Conservation (phyloP, 2,888 invertebrate genomes). For the Caenorhabditis sp. region DNA sequence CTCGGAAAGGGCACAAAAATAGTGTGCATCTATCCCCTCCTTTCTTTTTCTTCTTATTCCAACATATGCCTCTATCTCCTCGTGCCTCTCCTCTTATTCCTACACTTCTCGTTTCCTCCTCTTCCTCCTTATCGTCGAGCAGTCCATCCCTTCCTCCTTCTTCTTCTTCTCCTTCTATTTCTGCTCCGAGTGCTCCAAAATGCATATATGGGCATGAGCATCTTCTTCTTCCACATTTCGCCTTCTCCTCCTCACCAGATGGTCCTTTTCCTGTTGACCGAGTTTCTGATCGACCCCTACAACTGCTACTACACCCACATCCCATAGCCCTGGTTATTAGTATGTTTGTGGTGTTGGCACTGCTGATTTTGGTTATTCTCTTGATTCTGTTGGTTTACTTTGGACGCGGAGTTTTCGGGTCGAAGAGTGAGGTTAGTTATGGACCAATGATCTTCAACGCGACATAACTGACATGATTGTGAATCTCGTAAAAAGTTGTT, state of each 20-base stretch:
- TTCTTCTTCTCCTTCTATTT: neutral
- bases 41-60: too few species aligned
- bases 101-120: neutral
- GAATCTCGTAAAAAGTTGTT: too few species aligned
- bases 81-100: too few species aligned
- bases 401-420: neutral
- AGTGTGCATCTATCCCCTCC: too few species aligned
- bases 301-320: too few species aligned
- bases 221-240: neutral
- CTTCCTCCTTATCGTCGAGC: too few species aligned
- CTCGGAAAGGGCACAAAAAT: too few species aligned
- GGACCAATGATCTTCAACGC: too few species aligned
- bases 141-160: too few species aligned
- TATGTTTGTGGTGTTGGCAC: slow-evolving; percentile 12
- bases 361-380: neutral
- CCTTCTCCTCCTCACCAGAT: slow-evolving; percentile 37
- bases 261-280: slow-evolving; percentile 25
- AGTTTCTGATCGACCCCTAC: neutral
- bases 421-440: neutral
- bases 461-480: too few species aligned
- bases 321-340: neutral
- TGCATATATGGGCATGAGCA: slow-evolving; percentile 50
- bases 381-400: slow-evolving; percentile 14
- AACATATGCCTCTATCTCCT: too few species aligned
- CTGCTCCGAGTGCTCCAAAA: slow-evolving; percentile 23